Evolutionary conservation across 2,797 vertebrate species (phyloP).

Genomic region (Pangasius djambal): DNA sequence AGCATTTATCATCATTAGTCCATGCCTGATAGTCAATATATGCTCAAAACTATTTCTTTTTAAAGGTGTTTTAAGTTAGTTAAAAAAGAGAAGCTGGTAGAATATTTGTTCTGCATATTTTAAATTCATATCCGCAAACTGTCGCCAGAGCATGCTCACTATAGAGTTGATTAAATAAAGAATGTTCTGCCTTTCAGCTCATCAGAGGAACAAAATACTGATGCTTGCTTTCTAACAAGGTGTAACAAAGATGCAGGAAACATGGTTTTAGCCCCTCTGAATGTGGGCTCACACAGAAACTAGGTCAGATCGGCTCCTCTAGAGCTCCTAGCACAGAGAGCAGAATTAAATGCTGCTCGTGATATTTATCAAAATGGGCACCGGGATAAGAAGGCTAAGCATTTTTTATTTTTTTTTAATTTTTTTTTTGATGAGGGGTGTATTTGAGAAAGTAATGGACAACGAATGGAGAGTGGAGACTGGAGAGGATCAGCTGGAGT

Average conservation of each 20-base stretch:
- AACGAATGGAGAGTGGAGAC: slow-evolving; percentile 7
- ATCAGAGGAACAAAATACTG: slow-evolving; percentile 31
- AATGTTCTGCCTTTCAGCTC: slow-evolving; percentile 33
- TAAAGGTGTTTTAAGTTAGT: neutral
- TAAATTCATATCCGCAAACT: neutral
- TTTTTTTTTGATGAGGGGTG: slow-evolving; percentile 23
- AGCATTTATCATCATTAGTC: neutral
- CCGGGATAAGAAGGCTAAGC: slow-evolving; percentile 35
- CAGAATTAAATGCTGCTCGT: slow-evolving; percentile 70
- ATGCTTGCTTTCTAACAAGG: slow-evolving; percentile 44
- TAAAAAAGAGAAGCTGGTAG: neutral
- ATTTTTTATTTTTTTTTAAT: slow-evolving; percentile 23
- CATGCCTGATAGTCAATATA: neutral
- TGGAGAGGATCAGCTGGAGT: slow-evolving; percentile 63
- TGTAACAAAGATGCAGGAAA: slow-evolving; percentile 47
- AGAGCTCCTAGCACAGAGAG: slow-evolving; percentile 74
- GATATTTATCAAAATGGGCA: slow-evolving; percentile 72
- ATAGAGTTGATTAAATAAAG: slow-evolving; percentile 11
- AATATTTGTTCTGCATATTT: neutral
- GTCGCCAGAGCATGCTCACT: neutral
- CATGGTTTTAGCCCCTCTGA: slow-evolving; percentile 48
- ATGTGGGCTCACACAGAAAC: slow-evolving; percentile 68
- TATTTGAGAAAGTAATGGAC: slow-evolving; percentile 1
- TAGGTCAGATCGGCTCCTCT: slow-evolving; percentile 78
- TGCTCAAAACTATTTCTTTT: neutral